Evolutionary conservation across 2,888 invertebrate species (phyloP).

Genomic region (Kryphioiulus occultus): DNA sequence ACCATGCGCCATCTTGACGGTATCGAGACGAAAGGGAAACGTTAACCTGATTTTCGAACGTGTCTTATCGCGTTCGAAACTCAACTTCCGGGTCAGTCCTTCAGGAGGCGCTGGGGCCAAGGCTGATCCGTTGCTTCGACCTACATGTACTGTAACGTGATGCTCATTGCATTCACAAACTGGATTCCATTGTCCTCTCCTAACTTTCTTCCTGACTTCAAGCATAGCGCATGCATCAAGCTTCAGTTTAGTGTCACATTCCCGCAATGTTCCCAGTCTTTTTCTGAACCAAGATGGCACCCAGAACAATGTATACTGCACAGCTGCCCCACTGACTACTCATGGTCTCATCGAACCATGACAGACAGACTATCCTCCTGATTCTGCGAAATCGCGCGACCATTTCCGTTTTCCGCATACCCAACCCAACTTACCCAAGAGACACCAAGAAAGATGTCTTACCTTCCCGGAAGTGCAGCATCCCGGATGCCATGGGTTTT

Average conservation of each 20-base stretch:
- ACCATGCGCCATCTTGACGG: neutral
- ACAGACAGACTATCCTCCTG: neutral
- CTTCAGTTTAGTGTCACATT: no score
- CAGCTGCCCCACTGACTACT: no score
- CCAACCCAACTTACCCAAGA: neutral
- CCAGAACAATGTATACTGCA: no score
- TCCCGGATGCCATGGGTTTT: neutral
- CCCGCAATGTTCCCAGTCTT: no score
- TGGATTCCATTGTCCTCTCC: no score
- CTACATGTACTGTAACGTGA: neutral
- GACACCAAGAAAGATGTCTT: neutral
- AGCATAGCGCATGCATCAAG: no score
- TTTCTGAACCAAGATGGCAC: no score
- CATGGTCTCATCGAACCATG: no score
- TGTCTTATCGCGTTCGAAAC: neutral
- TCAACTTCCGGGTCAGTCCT: slow-evolving; percentile 3
- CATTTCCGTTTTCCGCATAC: neutral
- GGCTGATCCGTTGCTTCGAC: neutral
- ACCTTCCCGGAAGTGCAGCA: slow-evolving; percentile 21
- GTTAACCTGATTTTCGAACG: neutral
- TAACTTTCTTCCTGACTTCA: no score
- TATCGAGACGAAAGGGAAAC: neutral
- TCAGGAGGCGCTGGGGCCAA: neutral
- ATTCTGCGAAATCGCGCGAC: neutral
- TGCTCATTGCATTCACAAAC: neutral